Percentiles rank a stretch among this genome's conserved stretches.
phyloP scores from a whole-genome alignment of 1,140 invertebrate species.

The Ctenoplectra terminalis region DNA sequence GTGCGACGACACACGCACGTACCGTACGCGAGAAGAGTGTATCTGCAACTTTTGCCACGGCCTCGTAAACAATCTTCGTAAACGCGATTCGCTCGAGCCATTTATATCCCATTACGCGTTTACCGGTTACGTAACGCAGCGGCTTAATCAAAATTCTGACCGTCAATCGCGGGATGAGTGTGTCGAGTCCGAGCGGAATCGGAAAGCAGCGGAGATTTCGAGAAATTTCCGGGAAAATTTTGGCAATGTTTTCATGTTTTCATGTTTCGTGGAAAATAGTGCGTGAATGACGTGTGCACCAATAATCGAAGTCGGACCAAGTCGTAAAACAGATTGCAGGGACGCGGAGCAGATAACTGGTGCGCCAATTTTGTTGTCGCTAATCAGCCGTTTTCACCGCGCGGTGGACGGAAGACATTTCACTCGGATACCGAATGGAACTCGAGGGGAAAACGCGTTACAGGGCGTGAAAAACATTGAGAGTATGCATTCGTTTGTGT shows the following conservation, averaged over 20 bases:
- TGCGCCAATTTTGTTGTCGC: constrained; percentile 29
- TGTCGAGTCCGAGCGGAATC: neutral
- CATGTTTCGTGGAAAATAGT: neutral
- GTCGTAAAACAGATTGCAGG: neutral
- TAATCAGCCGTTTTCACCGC: constrained; percentile 42
- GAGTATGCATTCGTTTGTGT: neutral
- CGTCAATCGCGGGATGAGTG: neutral
- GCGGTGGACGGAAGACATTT: constrained; percentile 18
- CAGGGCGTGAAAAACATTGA: neutral
- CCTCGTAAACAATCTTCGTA: constrained; percentile 44
- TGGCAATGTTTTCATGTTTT: too few relatives aligned
- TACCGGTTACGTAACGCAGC: constrained; percentile 14
- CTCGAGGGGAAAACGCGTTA: neutral
- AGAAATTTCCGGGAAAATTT: neutral
- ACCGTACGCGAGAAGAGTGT: neutral
- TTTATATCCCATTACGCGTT: constrained; percentile 22
- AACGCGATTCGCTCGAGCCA: constrained; percentile 11
- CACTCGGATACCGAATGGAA: constrained; percentile 3
- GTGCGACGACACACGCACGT: neutral
- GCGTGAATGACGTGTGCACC: neutral
- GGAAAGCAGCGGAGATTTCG: neutral
- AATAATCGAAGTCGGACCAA: neutral
- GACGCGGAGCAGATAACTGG: neutral
- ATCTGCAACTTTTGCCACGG: constrained; percentile 34
- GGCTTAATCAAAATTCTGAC: neutral